Percentiles rank a stretch among this genome's conserved stretches.
Evolutionary conservation across 2,888 invertebrate genomes (phyloP).

Genomic region (Temnothorax rugatulus): DNA sequence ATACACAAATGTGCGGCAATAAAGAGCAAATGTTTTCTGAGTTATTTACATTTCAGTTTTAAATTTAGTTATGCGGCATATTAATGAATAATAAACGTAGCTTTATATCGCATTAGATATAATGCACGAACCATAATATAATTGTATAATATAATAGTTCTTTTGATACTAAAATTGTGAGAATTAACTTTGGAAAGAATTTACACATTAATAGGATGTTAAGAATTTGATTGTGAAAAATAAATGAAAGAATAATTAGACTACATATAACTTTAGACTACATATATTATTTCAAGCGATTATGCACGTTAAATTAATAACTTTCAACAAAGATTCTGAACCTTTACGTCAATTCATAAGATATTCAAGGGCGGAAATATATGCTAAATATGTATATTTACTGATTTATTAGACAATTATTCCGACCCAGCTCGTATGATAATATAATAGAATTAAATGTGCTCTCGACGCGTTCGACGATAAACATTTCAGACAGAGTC

Average conservation of each 20-base stretch:
- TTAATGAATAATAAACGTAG: neutral
- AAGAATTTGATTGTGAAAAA: neutral
- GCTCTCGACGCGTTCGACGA: neutral
- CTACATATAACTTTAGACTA: no score
- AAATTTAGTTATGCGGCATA: neutral
- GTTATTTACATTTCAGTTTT: neutral
- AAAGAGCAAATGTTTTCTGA: neutral
- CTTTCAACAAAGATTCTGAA: neutral
- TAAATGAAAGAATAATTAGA: neutral
- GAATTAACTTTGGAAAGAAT: neutral
- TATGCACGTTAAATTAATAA: neutral
- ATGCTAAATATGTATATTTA: neutral
- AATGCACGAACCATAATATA: neutral
- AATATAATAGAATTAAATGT: neutral
- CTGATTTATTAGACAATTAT: neutral
- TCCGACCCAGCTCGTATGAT: neutral
- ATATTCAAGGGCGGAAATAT: neutral
- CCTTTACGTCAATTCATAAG: neutral
- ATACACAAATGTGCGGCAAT: neutral
- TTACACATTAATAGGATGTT: neutral
- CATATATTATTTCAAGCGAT: neutral
- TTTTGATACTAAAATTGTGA: neutral
- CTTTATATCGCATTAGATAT: neutral
- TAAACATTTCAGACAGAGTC: neutral
- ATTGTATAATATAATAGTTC: neutral